Evolutionary conservation across 2,113 vertebrate species (phyloP).

Genomic region (Camelus bactrianus): DNA sequence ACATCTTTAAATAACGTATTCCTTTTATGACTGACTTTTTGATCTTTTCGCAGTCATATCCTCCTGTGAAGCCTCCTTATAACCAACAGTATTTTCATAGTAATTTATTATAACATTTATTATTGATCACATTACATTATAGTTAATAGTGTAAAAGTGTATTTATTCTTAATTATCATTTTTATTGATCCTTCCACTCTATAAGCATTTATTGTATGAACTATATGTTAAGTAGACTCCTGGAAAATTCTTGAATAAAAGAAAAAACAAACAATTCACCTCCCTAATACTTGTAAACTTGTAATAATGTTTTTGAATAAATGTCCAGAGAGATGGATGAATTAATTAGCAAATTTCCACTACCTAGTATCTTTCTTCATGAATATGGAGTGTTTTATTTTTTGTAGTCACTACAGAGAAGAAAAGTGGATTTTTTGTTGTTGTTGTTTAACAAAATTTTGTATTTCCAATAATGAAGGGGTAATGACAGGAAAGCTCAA

Average conservation of each 20-base stretch:
- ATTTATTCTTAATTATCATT: neutral
- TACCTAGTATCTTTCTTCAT: neutral
- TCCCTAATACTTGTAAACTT: neutral
- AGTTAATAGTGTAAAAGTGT: neutral
- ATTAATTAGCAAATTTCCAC: neutral
- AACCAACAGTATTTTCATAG: neutral
- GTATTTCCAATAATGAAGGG: neutral
- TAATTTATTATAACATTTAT: neutral
- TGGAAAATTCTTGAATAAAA: neutral
- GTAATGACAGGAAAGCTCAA: neutral
- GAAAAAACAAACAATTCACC: neutral
- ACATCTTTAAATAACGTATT: neutral
- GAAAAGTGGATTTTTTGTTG: neutral
- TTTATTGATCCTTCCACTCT: neutral
- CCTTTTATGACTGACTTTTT: neutral
- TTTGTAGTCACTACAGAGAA: neutral
- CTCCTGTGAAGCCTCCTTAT: neutral
- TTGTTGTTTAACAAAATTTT: neutral
- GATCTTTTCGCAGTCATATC: neutral
- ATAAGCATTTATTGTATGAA: neutral
- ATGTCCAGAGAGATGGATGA: neutral
- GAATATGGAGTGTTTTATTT: neutral
- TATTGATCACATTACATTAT: neutral
- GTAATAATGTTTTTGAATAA: slow-evolving; percentile 26
- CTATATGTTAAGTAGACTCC: neutral